Base-by-base conservation (phyloP, 1,140 invertebrate genomes). In the Hyphantria cunea region DNA sequence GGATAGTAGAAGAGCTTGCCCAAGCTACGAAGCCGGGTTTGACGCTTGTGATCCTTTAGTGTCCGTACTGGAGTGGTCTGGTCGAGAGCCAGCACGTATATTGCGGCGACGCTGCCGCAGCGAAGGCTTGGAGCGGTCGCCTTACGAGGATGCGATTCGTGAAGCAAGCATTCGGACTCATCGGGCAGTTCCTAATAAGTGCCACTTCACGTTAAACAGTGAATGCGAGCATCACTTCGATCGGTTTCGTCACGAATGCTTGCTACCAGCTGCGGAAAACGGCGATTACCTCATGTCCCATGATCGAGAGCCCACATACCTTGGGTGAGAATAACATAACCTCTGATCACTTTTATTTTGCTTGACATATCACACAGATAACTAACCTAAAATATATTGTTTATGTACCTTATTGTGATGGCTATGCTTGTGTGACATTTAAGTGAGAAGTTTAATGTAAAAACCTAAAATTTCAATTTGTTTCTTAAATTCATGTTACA, bases 281-380 rank as follows among this genome's bases (percentile, higher is more conserved):
- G 87, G 87, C 37, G 87, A 88, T 69, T 90, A 82, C 72, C 61
- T 81, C 60, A 90, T 90, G 85, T 74, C 87, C 54, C 82, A 87
- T 61, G 83, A 90, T 17, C 76, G 70, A 47, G 76, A 79, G 17
- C 17, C 17, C 52, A 73, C 60, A 58, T 72, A 78, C 62, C 66
- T 80, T 62, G 70, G 82, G 86, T 89, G 66, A 85, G 82, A 73
- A 45, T 58, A 52, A 53, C 37, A 50, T 51, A 60, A 51, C 56
- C 47, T 50, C 25, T 32, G 41, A 44, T 44, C n/a, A 51, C 8
- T n/a, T 33, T 42, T 41, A 4, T 58, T 12, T 5, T 56, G 55
- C 42, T 15, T 37, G 42, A n/a, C 53, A 47, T 13, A 32, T 25
- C 47, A 15, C 47, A 15, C 37, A 0, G 31, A 33, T 60, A 42